Evolutionary conservation across 2,113 vertebrate species (phyloP).

Genomic region (Leiothrix lutea): DNA sequence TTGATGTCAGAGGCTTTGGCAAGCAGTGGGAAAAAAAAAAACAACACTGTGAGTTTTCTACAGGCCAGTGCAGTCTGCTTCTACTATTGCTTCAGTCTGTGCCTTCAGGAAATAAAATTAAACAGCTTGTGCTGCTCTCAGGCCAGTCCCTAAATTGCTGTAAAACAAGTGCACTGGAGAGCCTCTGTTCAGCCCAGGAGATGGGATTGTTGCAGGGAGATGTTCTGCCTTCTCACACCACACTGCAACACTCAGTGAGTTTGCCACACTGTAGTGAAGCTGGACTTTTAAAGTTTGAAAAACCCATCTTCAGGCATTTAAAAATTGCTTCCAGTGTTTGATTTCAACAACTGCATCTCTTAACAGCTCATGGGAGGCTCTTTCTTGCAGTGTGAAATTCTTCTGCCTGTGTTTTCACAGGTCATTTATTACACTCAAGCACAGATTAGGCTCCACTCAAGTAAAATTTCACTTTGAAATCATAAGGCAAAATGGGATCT

Average conservation of each 20-base stretch:
- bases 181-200: neutral
- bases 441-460: neutral
- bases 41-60: neutral
- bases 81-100: neutral
- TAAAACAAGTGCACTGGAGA: neutral
- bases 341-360: neutral
- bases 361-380: neutral
- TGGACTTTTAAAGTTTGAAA: neutral
- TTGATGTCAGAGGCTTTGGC: neutral
- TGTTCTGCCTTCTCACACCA: neutral
- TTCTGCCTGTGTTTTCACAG: neutral
- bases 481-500: neutral
- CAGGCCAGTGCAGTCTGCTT: neutral
- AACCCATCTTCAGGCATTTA: neutral
- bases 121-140: neutral
- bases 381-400: neutral
- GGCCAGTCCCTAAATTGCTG: neutral
- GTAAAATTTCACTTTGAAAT: neutral
- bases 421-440: neutral
- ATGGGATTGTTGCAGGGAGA: neutral
- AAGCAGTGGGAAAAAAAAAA: neutral
- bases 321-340: neutral
- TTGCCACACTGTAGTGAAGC: neutral
- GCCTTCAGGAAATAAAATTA: neutral
- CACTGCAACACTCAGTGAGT: neutral